These are phyloP conservation scores for Aphidius gifuensis DNA, from an alignment of 1,140 invertebrate species.

Conservation along the genomic window DNA sequence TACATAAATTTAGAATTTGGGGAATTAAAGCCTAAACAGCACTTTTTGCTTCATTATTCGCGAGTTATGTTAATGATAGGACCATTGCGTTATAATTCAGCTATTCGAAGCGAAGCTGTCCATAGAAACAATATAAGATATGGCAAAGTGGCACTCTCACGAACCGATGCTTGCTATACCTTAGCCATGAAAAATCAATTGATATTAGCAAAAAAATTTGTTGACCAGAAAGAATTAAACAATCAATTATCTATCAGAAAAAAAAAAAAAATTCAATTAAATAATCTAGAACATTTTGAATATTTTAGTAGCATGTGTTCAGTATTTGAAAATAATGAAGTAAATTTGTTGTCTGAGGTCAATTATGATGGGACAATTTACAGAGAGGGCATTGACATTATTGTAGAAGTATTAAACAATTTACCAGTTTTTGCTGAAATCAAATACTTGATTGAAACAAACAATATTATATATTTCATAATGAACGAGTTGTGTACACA, in stretches of 20 bases:
- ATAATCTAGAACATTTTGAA: not conserved
- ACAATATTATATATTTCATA: too few relatives aligned
- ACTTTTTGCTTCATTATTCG: slow-evolving; percentile 25
- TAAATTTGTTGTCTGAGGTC: not conserved
- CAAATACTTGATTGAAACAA: too few relatives aligned
- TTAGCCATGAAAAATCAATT: slow-evolving; percentile 24
- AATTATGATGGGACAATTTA: not conserved
- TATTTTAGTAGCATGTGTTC: not conserved
- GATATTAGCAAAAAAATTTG: not conserved
- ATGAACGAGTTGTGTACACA: too few relatives aligned
- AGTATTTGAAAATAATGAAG: not conserved
- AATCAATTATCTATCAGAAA: not conserved
- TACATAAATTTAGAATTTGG: slow-evolving; percentile 24
- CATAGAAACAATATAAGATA: slow-evolving; percentile 24
- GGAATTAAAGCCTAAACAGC: slow-evolving; percentile 24
- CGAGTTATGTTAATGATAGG: slow-evolving; percentile 18
- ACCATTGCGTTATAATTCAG: slow-evolving; percentile 22
- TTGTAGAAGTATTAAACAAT: too few relatives aligned
- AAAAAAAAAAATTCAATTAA: too few relatives aligned
- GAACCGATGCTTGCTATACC: slow-evolving; percentile 21
- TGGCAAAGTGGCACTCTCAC: slow-evolving; percentile 12
- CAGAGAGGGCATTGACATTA: not conserved
- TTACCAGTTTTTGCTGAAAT: too few relatives aligned
- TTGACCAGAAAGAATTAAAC: not conserved
- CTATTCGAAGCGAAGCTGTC: slow-evolving; percentile 26